Conservation (phyloP, 1,140 invertebrate genomes). For the Chlorops oryzae region DNA sequence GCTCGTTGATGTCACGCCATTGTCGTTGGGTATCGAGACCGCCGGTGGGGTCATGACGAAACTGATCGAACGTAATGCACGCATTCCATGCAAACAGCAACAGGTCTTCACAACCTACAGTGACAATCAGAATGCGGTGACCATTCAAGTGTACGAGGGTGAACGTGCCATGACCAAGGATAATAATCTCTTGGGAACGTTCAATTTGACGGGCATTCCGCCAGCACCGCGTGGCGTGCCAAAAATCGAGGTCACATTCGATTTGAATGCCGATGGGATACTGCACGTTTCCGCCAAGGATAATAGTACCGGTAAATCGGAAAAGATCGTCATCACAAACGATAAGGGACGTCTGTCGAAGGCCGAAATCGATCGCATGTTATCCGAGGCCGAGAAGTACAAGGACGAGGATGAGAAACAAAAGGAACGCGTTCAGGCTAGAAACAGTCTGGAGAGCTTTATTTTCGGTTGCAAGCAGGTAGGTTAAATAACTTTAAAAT, state of each 20-base stretch:
- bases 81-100: constrained; percentile 64
- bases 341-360: constrained; percentile 87
- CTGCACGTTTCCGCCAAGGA: constrained; percentile 75
- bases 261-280: constrained; percentile 75
- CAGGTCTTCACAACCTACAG: constrained; percentile 61
- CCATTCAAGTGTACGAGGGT: constrained; percentile 67
- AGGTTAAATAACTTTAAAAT: not conserved
- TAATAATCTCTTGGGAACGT: constrained; percentile 74
- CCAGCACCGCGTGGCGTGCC: constrained; percentile 58
- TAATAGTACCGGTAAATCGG: constrained; percentile 66
- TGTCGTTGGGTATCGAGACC: constrained; percentile 67
- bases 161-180: constrained; percentile 72
- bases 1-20: constrained; percentile 64
- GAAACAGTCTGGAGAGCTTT: constrained; percentile 80
- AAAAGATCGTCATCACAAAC: constrained; percentile 83
- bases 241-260: constrained; percentile 65
- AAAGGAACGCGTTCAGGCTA: constrained; percentile 59
- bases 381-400: constrained; percentile 70
- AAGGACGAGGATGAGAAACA: constrained; percentile 63
- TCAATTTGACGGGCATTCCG: constrained; percentile 68
- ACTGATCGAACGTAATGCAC: constrained; percentile 60
- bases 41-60: constrained; percentile 63
- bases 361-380: constrained; percentile 88
- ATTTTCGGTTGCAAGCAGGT: constrained; percentile 72
- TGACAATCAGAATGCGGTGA: constrained; percentile 68